These are phyloP conservation scores for Lucilia sericata DNA, from an alignment of 1,140 invertebrate genomes.

Conservation along the genomic window DNA sequence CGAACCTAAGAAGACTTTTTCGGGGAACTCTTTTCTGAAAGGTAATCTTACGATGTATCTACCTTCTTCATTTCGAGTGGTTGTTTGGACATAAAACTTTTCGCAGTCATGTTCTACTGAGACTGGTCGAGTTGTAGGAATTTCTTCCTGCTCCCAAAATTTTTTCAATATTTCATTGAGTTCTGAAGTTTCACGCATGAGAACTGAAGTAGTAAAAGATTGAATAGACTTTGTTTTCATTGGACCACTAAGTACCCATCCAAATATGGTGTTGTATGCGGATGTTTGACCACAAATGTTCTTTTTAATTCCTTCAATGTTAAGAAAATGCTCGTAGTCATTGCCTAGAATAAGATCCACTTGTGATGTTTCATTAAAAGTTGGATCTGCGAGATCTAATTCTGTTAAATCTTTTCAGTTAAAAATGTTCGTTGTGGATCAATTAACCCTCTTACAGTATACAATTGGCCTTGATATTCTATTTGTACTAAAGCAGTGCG, in stretches of 20 bases:
- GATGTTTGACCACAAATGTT: constrained; percentile 20
- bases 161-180: background rate
- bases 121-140: background rate
- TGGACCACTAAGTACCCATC: constrained; percentile 22
- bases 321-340: constrained; percentile 1
- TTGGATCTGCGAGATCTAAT: constrained; percentile 15
- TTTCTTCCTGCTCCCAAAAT: constrained; percentile 29
- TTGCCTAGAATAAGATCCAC: constrained; percentile 25
- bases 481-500: constrained; percentile 23
- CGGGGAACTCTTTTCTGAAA: constrained; percentile 21
- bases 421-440: constrained; percentile 24
- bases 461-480: background rate
- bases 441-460: constrained; percentile 13
- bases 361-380: background rate
- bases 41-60: constrained; percentile 34
- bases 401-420: background rate
- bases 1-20: too few species aligned
- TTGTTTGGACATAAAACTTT: constrained; percentile 12
- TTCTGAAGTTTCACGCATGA: background rate
- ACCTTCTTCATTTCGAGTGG: constrained; percentile 11
- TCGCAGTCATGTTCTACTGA: background rate
- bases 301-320: constrained; percentile 23
- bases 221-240: background rate
- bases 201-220: constrained; percentile 5
- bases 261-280: constrained; percentile 21